Percentiles rank a stretch among this genome's conserved stretches.
These are phyloP conservation scores for Tachuris rubrigastra DNA, from an alignment of 2,113 vertebrate species.

Conservation along the genomic window DNA sequence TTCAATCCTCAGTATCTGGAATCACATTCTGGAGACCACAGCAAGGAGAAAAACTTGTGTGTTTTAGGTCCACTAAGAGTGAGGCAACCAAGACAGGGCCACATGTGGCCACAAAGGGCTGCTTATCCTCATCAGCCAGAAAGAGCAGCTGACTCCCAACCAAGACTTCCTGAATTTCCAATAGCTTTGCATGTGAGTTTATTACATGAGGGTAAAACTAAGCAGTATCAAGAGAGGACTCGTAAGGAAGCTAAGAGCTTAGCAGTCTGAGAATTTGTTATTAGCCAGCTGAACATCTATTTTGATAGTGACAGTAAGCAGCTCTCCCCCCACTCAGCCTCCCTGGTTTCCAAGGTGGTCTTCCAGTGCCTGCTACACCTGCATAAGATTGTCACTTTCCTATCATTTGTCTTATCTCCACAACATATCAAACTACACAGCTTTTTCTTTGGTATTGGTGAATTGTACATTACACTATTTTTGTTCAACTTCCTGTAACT, in stretches of 20 bases:
- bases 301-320: background rate
- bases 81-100: background rate
- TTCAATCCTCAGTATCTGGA: background rate
- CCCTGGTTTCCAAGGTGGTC: background rate
- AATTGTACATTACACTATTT: background rate
- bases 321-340: background rate
- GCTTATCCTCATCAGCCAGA: background rate
- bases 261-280: background rate
- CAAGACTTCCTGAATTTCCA: background rate
- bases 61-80: background rate
- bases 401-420: background rate
- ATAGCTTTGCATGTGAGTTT: background rate
- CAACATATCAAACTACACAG: background rate
- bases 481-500: background rate
- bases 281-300: background rate
- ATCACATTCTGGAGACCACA: background rate
- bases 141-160: background rate
- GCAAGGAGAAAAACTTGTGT: background rate
- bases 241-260: background rate
- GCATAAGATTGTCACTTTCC: background rate
- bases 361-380: background rate
- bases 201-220: background rate
- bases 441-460: background rate
- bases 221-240: background rate
- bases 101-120: background rate